A percentile compares a stretch with the other conserved stretches of the same genome.
phyloP scores from a whole-genome alignment of 1,140 invertebrate species.

The Drosophila quadrilineata region DNA sequence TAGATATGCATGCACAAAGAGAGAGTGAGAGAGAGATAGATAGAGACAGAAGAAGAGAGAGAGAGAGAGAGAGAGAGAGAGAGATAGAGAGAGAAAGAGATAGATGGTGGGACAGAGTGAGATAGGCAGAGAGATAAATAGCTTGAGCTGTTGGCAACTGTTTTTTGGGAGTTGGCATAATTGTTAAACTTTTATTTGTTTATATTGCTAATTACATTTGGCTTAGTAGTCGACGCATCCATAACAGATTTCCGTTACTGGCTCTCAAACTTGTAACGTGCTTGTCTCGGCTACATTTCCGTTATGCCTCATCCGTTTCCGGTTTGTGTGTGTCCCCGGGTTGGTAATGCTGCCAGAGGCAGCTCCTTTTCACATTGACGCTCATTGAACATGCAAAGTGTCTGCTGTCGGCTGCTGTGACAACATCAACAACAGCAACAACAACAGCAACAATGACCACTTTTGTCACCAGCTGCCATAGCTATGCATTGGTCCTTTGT shows the following conservation, averaged over 20 bases:
- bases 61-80: background rate
- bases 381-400: slow-evolving; percentile 25
- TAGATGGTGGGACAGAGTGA: background rate
- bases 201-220: slow-evolving; percentile 52
- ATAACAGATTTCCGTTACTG: slow-evolving; percentile 41
- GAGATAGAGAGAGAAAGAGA: background rate
- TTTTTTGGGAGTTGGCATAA: slow-evolving; percentile 6
- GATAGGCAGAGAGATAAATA: background rate
- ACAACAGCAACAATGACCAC: slow-evolving; percentile 33
- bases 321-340: background rate
- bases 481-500: slow-evolving; percentile 17
- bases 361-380: background rate
- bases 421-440: slow-evolving; percentile 11
- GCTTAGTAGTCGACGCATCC: slow-evolving; percentile 6
- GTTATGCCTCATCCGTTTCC: slow-evolving; percentile 26
- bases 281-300: slow-evolving; percentile 7
- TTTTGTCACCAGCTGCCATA: slow-evolving; percentile 24
- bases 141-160: background rate
- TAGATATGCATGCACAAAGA: too few relatives aligned
- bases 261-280: too few relatives aligned
- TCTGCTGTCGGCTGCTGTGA: slow-evolving; percentile 33
- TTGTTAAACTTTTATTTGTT: slow-evolving; percentile 61
- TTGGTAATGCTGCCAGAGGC: background rate
- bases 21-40: background rate
- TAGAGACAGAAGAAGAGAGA: background rate